Conservation (phyloP, 2,113 vertebrate genomes). For the Notiomystis cincta region DNA sequence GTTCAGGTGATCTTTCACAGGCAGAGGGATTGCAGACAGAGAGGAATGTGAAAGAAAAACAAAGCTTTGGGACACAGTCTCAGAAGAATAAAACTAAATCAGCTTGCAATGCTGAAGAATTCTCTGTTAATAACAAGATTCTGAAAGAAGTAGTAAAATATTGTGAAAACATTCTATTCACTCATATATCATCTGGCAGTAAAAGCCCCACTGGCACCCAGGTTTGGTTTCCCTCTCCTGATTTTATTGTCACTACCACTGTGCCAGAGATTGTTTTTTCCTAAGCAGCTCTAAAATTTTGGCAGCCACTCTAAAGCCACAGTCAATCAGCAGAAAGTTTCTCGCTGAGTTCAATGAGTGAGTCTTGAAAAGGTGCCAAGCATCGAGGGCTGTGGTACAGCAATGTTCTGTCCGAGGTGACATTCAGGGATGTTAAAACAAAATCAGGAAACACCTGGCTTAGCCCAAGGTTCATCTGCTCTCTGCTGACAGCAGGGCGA, state of each 20-base stretch:
- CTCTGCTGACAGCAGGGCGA: background rate
- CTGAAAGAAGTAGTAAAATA: background rate
- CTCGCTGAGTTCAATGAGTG: background rate
- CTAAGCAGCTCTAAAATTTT: background rate
- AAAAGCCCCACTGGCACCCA: background rate
- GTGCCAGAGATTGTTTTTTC: background rate
- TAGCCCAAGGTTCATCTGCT: background rate
- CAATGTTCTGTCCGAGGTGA: background rate
- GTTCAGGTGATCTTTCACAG: background rate
- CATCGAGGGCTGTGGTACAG: rapidly evolving
- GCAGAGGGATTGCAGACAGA: background rate
- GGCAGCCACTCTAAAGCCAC: background rate
- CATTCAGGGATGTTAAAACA: background rate
- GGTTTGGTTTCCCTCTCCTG: background rate
- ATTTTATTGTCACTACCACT: background rate
- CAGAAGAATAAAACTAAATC: background rate
- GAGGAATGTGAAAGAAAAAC: background rate
- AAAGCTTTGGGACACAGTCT: background rate
- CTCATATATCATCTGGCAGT: background rate
- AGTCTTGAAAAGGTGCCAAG: background rate
- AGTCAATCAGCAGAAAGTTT: background rate
- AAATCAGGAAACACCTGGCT: background rate
- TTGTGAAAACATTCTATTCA: background rate
- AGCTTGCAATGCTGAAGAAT: background rate
- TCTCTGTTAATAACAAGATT: background rate